phyloP scores from a whole-genome alignment of 1,140 invertebrate species.

The Meteorus sp. region DNA sequence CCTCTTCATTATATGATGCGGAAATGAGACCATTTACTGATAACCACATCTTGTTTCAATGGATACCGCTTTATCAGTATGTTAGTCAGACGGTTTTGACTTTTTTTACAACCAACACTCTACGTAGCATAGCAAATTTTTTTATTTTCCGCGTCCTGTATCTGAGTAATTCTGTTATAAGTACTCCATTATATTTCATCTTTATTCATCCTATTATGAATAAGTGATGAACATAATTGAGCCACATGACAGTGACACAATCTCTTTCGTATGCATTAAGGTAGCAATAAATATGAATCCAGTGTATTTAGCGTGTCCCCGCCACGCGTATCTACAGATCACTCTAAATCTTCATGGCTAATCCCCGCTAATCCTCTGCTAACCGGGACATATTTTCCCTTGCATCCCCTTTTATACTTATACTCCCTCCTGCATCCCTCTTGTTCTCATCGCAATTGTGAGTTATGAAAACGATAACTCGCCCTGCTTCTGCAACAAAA shows the following conservation, averaged over 20 bases:
- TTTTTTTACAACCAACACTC: neutral
- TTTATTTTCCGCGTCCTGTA: neutral
- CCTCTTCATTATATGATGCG: constrained; percentile 23
- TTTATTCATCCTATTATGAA: no score
- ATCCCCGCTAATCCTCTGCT: constrained; percentile 50
- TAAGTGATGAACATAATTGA: no score
- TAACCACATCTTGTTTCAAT: constrained; percentile 15
- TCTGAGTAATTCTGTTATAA: neutral
- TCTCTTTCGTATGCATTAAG: constrained; percentile 16
- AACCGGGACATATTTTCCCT: constrained; percentile 52
- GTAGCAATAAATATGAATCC: constrained; percentile 44
- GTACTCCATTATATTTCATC: neutral
- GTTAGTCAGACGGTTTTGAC: neutral
- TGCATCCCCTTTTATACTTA: constrained; percentile 26
- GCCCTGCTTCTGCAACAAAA: no score
- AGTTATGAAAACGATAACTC: neutral
- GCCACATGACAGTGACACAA: no score
- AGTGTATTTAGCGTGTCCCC: constrained; percentile 43
- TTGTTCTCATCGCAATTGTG: no score
- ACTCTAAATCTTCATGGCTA: constrained; percentile 48
- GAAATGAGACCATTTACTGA: constrained; percentile 27
- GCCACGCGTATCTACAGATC: constrained; percentile 31
- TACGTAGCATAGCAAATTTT: no score
- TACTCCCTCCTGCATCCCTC: constrained; percentile 23
- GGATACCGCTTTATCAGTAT: neutral